Evolutionary conservation across 2,888 invertebrate genomes (phyloP), one percentile per base, ranked within the genome.

Genomic region (Parnassius glacialis): DNA sequence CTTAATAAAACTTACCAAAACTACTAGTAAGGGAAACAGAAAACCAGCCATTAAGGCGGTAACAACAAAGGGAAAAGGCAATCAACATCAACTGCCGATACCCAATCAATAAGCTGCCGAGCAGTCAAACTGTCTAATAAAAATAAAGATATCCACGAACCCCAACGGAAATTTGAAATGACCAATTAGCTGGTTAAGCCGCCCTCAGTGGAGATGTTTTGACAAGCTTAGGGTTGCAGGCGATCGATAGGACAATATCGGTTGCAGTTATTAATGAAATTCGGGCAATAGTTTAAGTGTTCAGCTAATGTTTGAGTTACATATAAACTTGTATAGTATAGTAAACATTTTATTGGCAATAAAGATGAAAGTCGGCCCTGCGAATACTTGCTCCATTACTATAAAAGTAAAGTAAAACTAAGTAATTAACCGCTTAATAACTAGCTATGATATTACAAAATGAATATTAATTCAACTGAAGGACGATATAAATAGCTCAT

Each of bases 71-170:
- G 20, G 55, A 2, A 42, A 48, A 53, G 43, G 48, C 50, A 55
- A 60, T 62, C 52, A 44, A 57, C 48, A n/a, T 48, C 44, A 12
- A 42, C 45, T 13, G 48, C 13, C 25, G 45, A 60, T 52, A 45
- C 13, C 41, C 57, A 59, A 62, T 60, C 59, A 62, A 64, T 66
- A 62, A 52, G 51, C 43, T 55, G 7, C 54, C 16, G 44, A 52
- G 48, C 57, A 41, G 57, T 58, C 61, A 62, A 60, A 56, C 52
- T 41, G 50, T 47, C 61, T 66, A 62, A 66, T 64, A 60, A 63
- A 63, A 65, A 68, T 66, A 64, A 47, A 67, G 64, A 64, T 59
- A 63, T 66, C 52, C 52, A 59, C 48, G 52, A 48, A 52, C 65
- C 65, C 65, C 62, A 58, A 12, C 59, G 55, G 57, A 52, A 59